These are phyloP conservation scores for Micromussa lordhowensis DNA, from an alignment of 92 coral and sea anemone species.

Conservation along the genomic window DNA sequence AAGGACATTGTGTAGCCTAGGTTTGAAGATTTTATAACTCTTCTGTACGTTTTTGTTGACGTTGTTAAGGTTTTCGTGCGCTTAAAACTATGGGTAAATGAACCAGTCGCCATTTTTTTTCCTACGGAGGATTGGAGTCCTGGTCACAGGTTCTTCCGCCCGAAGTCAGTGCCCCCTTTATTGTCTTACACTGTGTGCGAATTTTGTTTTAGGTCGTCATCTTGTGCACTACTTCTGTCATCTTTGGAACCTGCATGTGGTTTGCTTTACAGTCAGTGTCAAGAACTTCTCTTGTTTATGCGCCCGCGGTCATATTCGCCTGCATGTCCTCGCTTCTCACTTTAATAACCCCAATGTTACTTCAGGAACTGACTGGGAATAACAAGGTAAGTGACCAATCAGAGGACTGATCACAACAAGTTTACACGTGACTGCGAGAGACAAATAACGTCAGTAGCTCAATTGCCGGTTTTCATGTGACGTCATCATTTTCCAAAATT, in stretches of 20 bases:
- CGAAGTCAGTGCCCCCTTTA: background rate
- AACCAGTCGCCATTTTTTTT: too few relatives aligned
- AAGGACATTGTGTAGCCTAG: too few relatives aligned
- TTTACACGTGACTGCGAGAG: too few relatives aligned
- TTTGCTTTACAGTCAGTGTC: conserved; percentile 27
- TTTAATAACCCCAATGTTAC: conserved; percentile 32
- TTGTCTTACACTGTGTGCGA: background rate
- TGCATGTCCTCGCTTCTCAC: conserved; percentile 47
- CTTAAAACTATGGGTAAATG: too few relatives aligned
- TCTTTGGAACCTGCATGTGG: conserved; percentile 47
- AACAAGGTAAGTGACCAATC: conserved; percentile 8
- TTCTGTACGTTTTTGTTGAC: too few relatives aligned
- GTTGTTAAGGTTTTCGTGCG: too few relatives aligned
- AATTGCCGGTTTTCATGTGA: too few relatives aligned
- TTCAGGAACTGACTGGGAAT: conserved; percentile 9
- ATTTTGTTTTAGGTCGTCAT: conserved; percentile 20
- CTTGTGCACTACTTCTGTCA: conserved; percentile 26
- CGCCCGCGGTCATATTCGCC: conserved; percentile 46
- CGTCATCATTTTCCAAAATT: too few relatives aligned
- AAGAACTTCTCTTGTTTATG: conserved; percentile 21
- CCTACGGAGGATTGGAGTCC: too few relatives aligned
- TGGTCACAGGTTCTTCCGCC: background rate
- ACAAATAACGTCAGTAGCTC: too few relatives aligned
- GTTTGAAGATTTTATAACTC: too few relatives aligned
- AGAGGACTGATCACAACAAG: background rate